phyloP scores from a whole-genome alignment of 1,140 invertebrate genomes.

The Zelostemma sp. region DNA sequence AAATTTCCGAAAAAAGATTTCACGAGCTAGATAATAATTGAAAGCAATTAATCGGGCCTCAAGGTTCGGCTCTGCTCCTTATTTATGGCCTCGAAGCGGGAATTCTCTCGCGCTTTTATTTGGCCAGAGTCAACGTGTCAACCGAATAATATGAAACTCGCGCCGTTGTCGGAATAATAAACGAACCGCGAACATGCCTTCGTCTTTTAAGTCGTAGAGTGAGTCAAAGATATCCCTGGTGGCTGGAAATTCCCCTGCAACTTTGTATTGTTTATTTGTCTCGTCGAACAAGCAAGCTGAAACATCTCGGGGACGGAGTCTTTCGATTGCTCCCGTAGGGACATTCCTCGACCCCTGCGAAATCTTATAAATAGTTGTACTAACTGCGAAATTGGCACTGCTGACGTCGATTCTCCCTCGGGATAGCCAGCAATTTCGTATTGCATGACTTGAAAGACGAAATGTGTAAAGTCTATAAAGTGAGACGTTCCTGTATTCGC shows the following conservation, averaged over 20 bases:
- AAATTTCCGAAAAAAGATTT: neutral
- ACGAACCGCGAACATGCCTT: conserved; percentile 62
- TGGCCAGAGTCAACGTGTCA: conserved; percentile 1
- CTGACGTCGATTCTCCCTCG: conserved; percentile 38
- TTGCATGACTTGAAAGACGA: conserved; percentile 38
- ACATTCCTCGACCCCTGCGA: conserved; percentile 41
- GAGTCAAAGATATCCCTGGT: conserved; percentile 39
- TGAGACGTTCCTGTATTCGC: conserved; percentile 16
- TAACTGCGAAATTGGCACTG: conserved; percentile 47
- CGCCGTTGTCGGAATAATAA: conserved; percentile 60
- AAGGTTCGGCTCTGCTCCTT: no score
- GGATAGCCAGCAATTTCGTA: conserved; percentile 28
- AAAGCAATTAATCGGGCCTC: neutral
- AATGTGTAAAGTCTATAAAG: conserved; percentile 16
- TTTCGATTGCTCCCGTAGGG: conserved; percentile 51
- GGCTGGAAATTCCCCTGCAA: conserved; percentile 50
- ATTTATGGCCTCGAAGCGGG: neutral
- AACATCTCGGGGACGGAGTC: conserved; percentile 41
- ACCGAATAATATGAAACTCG: conserved; percentile 28
- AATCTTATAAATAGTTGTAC: conserved; percentile 49
- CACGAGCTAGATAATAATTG: neutral
- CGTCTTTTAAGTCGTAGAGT: conserved; percentile 30
- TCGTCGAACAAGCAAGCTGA: conserved; percentile 42
- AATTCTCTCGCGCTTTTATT: neutral
- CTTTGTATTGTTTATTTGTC: conserved; percentile 59